These are phyloP conservation scores for Odocoileus virginianus DNA, from an alignment of 2,113 vertebrate genomes.

Conservation along the genomic window DNA sequence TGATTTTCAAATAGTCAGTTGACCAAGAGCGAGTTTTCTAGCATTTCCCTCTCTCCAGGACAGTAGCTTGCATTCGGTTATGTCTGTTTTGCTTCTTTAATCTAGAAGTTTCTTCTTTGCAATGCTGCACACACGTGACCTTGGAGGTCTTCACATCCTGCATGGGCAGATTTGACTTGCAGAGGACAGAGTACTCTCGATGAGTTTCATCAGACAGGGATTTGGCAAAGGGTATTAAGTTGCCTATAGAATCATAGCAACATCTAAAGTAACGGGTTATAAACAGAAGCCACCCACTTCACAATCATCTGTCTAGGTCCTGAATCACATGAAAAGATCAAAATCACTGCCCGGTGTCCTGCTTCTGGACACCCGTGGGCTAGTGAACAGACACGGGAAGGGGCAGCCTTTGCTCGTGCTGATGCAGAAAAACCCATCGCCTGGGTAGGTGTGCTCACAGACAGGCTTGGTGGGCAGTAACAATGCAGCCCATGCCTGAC, in stretches of 20 bases:
- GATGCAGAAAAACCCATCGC: background rate
- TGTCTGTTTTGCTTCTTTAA: background rate
- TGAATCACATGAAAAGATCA: background rate
- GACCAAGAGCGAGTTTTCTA: too few relatives aligned
- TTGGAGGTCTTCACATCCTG: background rate
- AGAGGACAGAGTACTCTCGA: background rate
- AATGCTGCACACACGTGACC: accelerated
- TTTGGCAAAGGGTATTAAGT: background rate
- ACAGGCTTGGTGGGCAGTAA: accelerated
- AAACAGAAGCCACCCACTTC: background rate
- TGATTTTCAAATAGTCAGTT: background rate
- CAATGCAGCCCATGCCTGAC: accelerated
- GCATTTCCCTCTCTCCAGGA: background rate
- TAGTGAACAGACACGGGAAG: accelerated
- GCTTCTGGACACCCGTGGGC: background rate
- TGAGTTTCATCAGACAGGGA: background rate
- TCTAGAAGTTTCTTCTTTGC: background rate
- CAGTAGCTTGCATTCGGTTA: background rate
- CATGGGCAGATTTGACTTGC: background rate
- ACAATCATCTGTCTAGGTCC: background rate
- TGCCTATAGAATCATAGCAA: background rate
- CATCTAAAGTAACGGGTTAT: background rate
- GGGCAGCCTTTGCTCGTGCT: background rate
- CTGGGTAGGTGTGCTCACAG: background rate
- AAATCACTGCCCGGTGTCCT: background rate